A percentile compares a stretch with the other conserved stretches of the same genome.
phyloP scores from a whole-genome alignment of 53 echinoderm and acorn worm genomes.

The Zoroaster sp. region DNA sequence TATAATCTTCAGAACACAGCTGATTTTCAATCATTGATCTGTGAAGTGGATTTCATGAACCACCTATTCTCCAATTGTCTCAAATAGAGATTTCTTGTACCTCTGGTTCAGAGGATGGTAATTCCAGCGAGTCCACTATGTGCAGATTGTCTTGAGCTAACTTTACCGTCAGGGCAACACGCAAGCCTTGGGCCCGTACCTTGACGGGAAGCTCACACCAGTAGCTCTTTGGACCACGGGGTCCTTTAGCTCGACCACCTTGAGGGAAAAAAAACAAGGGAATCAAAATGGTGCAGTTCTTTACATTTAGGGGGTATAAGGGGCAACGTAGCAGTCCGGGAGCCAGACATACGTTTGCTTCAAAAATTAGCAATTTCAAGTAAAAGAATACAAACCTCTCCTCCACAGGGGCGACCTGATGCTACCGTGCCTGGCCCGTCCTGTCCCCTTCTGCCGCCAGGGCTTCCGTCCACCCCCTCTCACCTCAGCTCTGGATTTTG shows the following conservation, averaged over 20 bases:
- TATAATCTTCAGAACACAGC: too few species aligned
- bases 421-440: constrained; percentile 89
- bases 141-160: constrained; percentile 90
- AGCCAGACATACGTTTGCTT: too few species aligned
- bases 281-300: background rate
- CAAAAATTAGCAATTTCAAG: too few species aligned
- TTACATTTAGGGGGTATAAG: background rate
- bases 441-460: constrained; percentile 93
- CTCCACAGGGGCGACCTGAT: constrained; percentile 91
- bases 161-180: constrained; percentile 80
- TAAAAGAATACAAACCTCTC: constrained; percentile 84
- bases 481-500: constrained; percentile 84
- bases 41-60: too few species aligned
- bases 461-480: constrained; percentile 95
- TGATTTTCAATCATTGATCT: too few species aligned
- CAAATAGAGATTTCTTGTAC: constrained; percentile 54
- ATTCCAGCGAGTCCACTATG: constrained; percentile 91
- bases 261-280: background rate
- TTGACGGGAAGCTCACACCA: constrained; percentile 86
- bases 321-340: too few species aligned
- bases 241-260: constrained; percentile 89
- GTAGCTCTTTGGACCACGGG: constrained; percentile 86
- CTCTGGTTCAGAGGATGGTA: constrained; percentile 89
- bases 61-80: too few species aligned
- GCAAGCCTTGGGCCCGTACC: constrained; percentile 73